Evolutionary conservation across 2,888 invertebrate genomes (phyloP).

Genomic region (Nephrotoma guestfalica): DNA sequence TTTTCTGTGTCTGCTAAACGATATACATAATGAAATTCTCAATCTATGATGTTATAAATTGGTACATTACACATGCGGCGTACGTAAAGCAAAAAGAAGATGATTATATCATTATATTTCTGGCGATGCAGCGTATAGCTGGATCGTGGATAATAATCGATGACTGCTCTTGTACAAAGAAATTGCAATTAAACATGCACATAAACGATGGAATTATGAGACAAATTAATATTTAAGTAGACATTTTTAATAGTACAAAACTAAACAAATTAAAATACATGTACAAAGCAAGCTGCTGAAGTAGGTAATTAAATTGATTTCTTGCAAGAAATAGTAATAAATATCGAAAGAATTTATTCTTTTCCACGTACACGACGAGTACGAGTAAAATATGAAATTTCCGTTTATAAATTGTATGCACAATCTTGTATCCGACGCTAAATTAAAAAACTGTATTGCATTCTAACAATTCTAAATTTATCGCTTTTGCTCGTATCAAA

Average conservation of each 20-base stretch:
- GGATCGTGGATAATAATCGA: background rate
- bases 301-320: background rate
- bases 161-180: background rate
- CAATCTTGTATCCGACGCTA: too few relatives aligned
- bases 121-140: background rate
- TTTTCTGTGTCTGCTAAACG: background rate
- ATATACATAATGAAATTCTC: background rate
- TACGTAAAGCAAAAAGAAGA: background rate
- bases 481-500: too few relatives aligned
- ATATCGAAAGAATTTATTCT: background rate
- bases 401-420: background rate
- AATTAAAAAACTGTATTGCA: too few relatives aligned
- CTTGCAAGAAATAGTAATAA: background rate
- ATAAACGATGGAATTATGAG: background rate
- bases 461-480: too few relatives aligned
- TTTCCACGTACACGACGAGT: background rate
- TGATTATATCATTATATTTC: background rate
- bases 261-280: background rate
- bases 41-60: too few relatives aligned
- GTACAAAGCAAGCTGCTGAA: background rate
- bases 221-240: background rate
- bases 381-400: background rate
- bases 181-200: background rate
- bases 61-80: background rate
- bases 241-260: background rate